phyloP scores from a whole-genome alignment of 2,113 vertebrate species.

The Albula glossodonta region DNA sequence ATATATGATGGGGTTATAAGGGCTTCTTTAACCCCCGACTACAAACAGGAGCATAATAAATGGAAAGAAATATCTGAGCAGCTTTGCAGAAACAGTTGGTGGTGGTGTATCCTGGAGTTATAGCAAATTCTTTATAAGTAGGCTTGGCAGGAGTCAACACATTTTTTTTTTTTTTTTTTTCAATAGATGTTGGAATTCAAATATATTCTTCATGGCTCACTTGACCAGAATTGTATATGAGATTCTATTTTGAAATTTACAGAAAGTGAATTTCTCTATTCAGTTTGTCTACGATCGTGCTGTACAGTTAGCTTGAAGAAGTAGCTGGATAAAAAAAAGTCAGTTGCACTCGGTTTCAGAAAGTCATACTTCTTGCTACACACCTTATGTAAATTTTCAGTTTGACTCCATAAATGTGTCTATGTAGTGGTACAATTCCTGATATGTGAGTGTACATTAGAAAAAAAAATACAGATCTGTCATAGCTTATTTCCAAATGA shows the following conservation, averaged over 20 bases:
- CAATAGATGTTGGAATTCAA: not conserved
- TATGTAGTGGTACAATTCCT: not conserved
- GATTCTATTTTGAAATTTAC: not conserved
- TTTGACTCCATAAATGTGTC: not conserved
- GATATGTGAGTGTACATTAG: too few relatives aligned
- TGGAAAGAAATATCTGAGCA: not conserved
- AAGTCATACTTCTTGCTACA: not conserved
- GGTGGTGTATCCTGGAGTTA: not conserved
- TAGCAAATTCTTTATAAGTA: not conserved
- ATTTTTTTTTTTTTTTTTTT: not conserved
- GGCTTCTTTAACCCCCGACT: not conserved
- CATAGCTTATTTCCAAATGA: too few relatives aligned
- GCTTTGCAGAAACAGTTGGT: not conserved
- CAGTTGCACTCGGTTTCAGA: too few relatives aligned
- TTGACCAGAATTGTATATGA: not conserved
- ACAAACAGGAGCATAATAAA: not conserved
- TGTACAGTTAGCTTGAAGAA: too few relatives aligned
- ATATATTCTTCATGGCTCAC: not conserved
- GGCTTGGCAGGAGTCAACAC: not conserved
- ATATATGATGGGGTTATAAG: not conserved
- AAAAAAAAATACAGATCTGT: too few relatives aligned
- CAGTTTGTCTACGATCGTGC: too few relatives aligned
- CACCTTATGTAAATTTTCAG: not conserved
- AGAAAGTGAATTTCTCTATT: too few relatives aligned
- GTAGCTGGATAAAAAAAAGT: not conserved